Base-by-base conservation (phyloP, 2,113 vertebrate genomes). In the Anas platyrhynchos region DNA sequence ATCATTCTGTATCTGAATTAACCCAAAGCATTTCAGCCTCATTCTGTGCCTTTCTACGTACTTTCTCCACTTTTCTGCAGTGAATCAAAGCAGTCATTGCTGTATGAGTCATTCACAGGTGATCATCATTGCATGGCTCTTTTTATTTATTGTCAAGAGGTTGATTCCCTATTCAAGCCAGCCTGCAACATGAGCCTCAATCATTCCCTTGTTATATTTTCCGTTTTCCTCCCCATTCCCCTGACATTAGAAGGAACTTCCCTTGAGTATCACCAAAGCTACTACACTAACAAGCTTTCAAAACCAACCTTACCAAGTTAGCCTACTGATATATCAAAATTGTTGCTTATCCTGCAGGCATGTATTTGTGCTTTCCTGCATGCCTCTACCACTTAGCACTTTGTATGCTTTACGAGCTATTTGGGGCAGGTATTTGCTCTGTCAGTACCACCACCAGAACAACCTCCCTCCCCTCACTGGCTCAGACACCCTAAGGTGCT, bases 131-230 rank as follows among this genome's bases (percentile, higher is more conserved):
- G 83, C n/a, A 5, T 54, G 29, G 44, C 23, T 85, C 75, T 87
- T 92, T 84, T 91, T 87, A 50, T 82, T 79, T 84, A 21, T 82
- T 94, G 46, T 91, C 58, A 76, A 34, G 34, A 44, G 44, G 21
- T 66, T 87, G 77, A 79, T 11, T 94, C 34, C 21, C 36, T 38
- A 9, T 82, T 94, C 69, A 89, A 36, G 92, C 74, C 84, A 83
- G 41, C 41, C 50, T 83, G 91, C 54, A 79, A 85, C 13, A 46
- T 31, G n/a, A 87, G 21, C 55, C 14, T 69, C 46, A 26, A 6
- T 68, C 31, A 0, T 68, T 89, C 29, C 21, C 6, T 44, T 48
- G 7, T 46, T 86, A 9, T 10, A 5, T 65, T 75, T 50, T 79
- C 32, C 91, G 29, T 22, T 89, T 89, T 84, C 38, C 78, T 9